Percentiles rank a stretch among this genome's conserved stretches.
Conservation (phyloP, 2,113 vertebrate genomes). For the Ramphastos sulfuratus region DNA sequence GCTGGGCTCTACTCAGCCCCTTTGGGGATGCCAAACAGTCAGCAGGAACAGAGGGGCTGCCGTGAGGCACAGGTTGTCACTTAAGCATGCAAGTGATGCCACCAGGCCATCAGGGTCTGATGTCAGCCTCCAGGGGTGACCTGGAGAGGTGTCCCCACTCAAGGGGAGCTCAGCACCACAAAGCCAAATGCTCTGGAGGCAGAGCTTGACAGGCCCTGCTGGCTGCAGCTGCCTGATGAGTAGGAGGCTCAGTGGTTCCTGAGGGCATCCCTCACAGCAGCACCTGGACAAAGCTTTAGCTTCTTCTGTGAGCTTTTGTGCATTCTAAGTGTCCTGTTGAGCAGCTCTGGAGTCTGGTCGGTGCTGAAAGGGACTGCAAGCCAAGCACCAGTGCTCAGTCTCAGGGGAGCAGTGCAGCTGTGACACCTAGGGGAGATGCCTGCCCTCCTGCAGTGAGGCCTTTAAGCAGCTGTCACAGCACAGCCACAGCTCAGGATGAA, state of each 20-base stretch:
- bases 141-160: background rate
- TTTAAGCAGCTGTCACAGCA: background rate
- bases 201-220: background rate
- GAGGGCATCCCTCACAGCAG: background rate
- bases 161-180: rapidly evolving
- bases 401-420: background rate
- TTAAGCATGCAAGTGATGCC: background rate
- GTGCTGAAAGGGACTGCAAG: background rate
- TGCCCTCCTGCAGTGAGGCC: background rate
- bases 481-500: background rate
- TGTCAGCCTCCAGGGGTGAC: background rate
- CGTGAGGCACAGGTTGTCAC: background rate
- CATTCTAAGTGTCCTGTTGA: background rate
- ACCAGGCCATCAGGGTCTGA: background rate
- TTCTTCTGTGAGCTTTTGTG: background rate
- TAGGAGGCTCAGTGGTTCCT: background rate
- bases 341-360: background rate
- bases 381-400: slow-evolving; percentile 17
- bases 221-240: background rate
- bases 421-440: background rate
- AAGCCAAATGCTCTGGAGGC: background rate
- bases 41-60: background rate
- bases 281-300: background rate
- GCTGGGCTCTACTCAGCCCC: background rate
- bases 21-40: background rate